Conservation (phyloP, 2,797 vertebrate genomes). For the Rhyacichthys aspro region DNA sequence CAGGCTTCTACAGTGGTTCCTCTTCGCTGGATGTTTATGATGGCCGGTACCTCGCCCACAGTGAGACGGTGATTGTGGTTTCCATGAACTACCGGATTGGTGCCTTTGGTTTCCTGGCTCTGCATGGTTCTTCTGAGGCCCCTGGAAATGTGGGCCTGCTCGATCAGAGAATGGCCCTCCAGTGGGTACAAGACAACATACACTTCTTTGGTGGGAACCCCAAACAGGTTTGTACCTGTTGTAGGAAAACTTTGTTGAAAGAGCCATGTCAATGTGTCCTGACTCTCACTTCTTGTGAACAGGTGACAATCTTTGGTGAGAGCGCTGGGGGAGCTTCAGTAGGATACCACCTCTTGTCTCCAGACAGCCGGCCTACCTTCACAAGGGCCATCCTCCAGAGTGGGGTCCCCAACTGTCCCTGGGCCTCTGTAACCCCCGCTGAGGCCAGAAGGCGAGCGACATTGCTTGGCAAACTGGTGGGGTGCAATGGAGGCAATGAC, state of each 20-base stretch:
- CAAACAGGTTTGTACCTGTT: conserved; percentile 56
- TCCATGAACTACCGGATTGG: conserved; percentile 94
- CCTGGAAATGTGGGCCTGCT: conserved; percentile 90
- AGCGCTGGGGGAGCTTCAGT: conserved; percentile 90
- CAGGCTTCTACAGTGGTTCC: conserved; percentile 88
- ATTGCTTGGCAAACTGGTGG: conserved; percentile 79
- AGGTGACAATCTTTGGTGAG: conserved; percentile 93
- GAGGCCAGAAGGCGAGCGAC: conserved; percentile 87
- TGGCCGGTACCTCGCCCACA: conserved; percentile 87
- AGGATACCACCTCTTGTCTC: conserved; percentile 87
- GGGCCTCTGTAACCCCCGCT: conserved; percentile 85
- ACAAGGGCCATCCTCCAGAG: conserved; percentile 89
- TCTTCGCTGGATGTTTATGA: conserved; percentile 93
- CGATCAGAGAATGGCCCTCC: conserved; percentile 90
- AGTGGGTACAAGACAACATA: conserved; percentile 90
- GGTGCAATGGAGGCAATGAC: conserved; percentile 84
- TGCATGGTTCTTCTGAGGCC: conserved; percentile 88
- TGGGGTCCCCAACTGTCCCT: conserved; percentile 88
- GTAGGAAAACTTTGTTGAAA: background rate
- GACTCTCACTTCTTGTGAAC: background rate
- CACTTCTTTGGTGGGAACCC: conserved; percentile 89
- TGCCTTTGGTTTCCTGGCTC: conserved; percentile 89
- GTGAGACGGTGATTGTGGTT: conserved; percentile 86
- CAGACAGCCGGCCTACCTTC: conserved; percentile 84
- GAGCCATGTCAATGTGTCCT: background rate